Conservation (phyloP, 2,113 vertebrate species). For the Xiphias gladius region DNA sequence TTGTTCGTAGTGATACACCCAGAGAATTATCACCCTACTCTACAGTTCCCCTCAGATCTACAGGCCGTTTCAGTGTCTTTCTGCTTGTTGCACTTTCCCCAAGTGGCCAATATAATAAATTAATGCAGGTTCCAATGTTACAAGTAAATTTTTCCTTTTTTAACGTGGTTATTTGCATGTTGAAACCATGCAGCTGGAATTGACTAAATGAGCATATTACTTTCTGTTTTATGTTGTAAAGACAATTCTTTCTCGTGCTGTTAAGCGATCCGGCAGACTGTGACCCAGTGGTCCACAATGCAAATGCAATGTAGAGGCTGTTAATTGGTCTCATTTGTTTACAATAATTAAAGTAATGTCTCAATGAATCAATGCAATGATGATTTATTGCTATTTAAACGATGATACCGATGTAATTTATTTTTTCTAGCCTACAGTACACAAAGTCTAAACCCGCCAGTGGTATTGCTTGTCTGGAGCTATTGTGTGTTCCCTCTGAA, state of each 20-base stretch:
- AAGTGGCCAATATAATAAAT: not conserved
- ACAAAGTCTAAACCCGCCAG: not conserved
- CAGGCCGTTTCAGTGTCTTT: not conserved
- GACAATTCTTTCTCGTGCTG: not conserved
- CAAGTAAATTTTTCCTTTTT: too few relatives aligned
- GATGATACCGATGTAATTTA: constrained; percentile 20
- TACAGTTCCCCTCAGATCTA: too few relatives aligned
- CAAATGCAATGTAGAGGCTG: not conserved
- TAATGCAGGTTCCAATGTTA: not conserved
- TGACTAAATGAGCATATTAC: not conserved
- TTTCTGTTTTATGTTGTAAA: not conserved
- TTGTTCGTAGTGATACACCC: too few relatives aligned
- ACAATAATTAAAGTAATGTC: constrained; percentile 22
- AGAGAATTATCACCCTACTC: too few relatives aligned
- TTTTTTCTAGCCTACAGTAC: not conserved
- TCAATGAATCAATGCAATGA: constrained; percentile 47
- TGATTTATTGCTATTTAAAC: constrained; percentile 58
- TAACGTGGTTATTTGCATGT: not conserved
- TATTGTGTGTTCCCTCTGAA: constrained; percentile 23
- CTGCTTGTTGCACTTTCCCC: not conserved
- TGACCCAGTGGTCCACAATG: not conserved
- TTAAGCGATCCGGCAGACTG: not conserved
- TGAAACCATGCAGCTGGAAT: not conserved
- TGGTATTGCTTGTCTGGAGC: constrained; percentile 3
- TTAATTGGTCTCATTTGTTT: constrained; percentile 43